Percentiles rank a stretch among this genome's conserved stretches.
Conservation (phyloP, 53 echinoderm and acorn worm genomes). For the Luidia sarsii region DNA sequence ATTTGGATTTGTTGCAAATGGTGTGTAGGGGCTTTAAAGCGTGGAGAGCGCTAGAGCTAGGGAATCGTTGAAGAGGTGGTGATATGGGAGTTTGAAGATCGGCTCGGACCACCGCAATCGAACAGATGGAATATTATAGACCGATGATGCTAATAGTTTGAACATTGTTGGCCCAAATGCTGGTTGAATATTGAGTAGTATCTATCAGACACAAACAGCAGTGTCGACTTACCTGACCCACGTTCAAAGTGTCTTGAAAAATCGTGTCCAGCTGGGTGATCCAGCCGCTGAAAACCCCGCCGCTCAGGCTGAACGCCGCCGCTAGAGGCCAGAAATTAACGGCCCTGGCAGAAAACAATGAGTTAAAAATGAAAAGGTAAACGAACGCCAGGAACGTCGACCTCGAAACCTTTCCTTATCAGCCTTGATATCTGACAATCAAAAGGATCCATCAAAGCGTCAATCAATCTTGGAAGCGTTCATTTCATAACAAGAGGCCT, state of each 20-base stretch:
- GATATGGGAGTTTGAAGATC: neutral
- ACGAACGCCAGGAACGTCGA: too few relatives aligned
- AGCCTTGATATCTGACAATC: too few relatives aligned
- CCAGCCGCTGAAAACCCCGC: slow-evolving; percentile 72
- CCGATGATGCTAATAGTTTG: neutral
- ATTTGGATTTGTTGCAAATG: too few relatives aligned
- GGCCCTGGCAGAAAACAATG: neutral
- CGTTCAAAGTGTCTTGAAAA: slow-evolving; percentile 30
- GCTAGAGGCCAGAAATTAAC: slow-evolving; percentile 67
- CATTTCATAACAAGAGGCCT: too few relatives aligned
- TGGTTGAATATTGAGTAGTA: neutral
- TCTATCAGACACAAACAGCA: neutral
- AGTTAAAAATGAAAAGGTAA: too few relatives aligned
- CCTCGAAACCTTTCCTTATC: too few relatives aligned
- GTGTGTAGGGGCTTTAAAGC: too few relatives aligned
- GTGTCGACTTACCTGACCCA: slow-evolving; percentile 45
- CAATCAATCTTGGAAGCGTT: too few relatives aligned
- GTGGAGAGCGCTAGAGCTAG: too few relatives aligned
- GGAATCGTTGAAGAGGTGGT: neutral
- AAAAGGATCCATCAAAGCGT: too few relatives aligned
- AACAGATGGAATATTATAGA: neutral
- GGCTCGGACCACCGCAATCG: neutral
- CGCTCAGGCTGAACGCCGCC: slow-evolving; percentile 65
- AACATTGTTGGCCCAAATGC: neutral
- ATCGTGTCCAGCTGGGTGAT: slow-evolving; percentile 69